Conservation (phyloP, 2,888 invertebrate genomes). For the Pterostichus niger region DNA sequence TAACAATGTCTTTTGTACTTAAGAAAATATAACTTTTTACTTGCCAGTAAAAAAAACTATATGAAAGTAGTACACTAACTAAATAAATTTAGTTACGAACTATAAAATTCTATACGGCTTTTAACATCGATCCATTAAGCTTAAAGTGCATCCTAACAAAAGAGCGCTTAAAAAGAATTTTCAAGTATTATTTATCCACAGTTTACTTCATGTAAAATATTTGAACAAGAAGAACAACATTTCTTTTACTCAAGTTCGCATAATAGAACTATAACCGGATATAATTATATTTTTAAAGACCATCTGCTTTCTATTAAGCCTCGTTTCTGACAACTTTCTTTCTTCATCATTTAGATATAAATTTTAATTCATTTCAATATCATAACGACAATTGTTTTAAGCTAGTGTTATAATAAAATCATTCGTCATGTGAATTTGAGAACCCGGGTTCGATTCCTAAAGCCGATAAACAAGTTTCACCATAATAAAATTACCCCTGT, state of each 20-base stretch:
- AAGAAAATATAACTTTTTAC: too few relatives aligned
- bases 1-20: too few relatives aligned
- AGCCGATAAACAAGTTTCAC: too few relatives aligned
- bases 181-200: conserved; percentile 31
- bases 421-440: too few relatives aligned
- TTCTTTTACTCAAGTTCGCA: not conserved
- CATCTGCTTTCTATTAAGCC: not conserved
- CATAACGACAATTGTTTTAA: not conserved
- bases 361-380: not conserved
- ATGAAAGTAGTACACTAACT: not conserved
- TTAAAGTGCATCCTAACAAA: conserved; percentile 14
- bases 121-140: conserved; percentile 2
- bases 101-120: conserved; percentile 17
- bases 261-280: conserved; percentile 13
- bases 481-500: too few relatives aligned
- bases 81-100: not conserved
- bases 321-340: not conserved
- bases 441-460: too few relatives aligned
- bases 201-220: conserved; percentile 16
- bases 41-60: not conserved
- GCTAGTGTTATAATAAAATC: too few relatives aligned
- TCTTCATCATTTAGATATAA: not conserved
- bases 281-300: conserved; percentile 17
- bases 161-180: not conserved
- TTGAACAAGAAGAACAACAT: conserved; percentile 7